phyloP scores from a whole-genome alignment of 2,113 vertebrate genomes.

The Daphoenositta chrysoptera region DNA sequence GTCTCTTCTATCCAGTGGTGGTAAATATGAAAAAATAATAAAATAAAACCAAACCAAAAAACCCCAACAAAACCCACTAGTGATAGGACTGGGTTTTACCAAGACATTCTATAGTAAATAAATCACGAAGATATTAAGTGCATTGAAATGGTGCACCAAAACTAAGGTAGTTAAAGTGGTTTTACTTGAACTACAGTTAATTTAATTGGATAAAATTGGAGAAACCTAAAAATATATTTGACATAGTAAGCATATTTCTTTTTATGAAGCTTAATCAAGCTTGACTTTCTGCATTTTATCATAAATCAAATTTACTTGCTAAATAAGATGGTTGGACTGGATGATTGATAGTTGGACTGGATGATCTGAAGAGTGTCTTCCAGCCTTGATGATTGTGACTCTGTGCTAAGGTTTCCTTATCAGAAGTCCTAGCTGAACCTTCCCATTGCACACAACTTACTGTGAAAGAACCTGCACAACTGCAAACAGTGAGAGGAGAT shows the following conservation, averaged over 20 bases:
- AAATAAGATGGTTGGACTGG: neutral
- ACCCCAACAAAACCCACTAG: accelerated
- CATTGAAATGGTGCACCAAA: neutral
- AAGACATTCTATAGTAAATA: neutral
- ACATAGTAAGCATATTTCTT: neutral
- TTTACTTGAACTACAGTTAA: neutral
- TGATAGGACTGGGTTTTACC: neutral
- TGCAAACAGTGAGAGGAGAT: neutral
- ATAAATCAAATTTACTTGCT: neutral
- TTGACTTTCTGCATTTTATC: neutral
- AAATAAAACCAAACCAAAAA: neutral
- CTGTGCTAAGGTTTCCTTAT: neutral
- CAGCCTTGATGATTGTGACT: neutral
- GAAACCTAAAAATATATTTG: neutral
- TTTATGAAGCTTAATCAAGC: neutral
- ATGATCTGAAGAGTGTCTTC: neutral
- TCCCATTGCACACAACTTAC: accelerated
- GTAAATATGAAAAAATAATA: neutral
- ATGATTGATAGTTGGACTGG: neutral
- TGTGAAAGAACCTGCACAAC: neutral
- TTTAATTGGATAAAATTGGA: neutral
- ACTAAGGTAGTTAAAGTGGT: neutral
- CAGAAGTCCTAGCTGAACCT: neutral
- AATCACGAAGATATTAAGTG: neutral
- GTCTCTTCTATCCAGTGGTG: neutral